phyloP scores from a whole-genome alignment of 2,113 vertebrate genomes.

The Neogobius melanostomus region DNA sequence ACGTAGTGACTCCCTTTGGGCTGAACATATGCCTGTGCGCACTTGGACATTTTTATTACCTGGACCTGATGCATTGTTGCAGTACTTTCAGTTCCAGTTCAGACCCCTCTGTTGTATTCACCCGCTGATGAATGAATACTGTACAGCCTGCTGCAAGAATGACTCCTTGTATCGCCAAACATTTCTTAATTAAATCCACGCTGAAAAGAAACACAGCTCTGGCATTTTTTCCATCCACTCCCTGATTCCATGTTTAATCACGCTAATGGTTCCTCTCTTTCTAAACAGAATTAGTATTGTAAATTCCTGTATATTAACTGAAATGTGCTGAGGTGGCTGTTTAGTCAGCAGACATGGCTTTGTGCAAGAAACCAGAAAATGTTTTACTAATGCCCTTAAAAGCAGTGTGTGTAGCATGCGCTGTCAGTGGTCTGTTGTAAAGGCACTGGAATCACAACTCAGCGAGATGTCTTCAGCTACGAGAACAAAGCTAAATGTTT shows the following conservation, averaged over 20 bases:
- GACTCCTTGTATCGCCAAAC: slow-evolving; percentile 15
- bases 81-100: slow-evolving; percentile 48
- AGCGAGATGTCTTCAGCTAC: no score
- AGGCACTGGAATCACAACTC: not conserved
- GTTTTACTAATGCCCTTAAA: not conserved
- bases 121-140: slow-evolving; percentile 40
- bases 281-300: slow-evolving; percentile 11
- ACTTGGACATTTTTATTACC: slow-evolving; percentile 62
- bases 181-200: slow-evolving; percentile 26
- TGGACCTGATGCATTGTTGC: slow-evolving; percentile 58
- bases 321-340: slow-evolving; percentile 20
- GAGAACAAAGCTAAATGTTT: no score
- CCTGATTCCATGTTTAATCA: slow-evolving; percentile 41
- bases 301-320: slow-evolving; percentile 9
- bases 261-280: slow-evolving; percentile 45
- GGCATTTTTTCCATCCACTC: slow-evolving; percentile 9
- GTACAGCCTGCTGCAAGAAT: slow-evolving; percentile 13
- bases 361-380: not conserved
- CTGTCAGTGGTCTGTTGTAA: not conserved
- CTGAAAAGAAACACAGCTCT: slow-evolving; percentile 20
- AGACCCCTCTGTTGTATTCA: slow-evolving; percentile 37
- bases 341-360: slow-evolving; percentile 7
- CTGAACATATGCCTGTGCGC: slow-evolving; percentile 23
- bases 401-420: not conserved
- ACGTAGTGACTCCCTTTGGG: slow-evolving; percentile 15